Percentiles rank a stretch among this genome's conserved stretches.
Evolutionary conservation across 2,113 vertebrate species (phyloP).

Genomic region (Felis chaus): DNA sequence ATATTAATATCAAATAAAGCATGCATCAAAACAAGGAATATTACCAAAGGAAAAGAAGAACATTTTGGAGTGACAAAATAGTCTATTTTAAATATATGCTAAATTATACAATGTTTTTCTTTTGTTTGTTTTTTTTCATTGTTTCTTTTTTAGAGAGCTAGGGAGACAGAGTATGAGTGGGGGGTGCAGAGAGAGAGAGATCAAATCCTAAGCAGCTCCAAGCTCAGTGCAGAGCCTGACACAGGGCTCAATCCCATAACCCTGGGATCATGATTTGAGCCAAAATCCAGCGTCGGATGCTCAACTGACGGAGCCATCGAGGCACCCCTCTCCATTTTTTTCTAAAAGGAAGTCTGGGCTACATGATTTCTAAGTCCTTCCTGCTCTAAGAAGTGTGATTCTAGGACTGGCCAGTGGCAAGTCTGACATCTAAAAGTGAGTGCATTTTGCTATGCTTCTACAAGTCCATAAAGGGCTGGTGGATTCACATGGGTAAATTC

Average conservation of each 20-base stretch:
- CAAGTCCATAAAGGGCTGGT: constrained; percentile 62
- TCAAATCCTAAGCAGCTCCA: too few species aligned
- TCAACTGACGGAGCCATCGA: too few species aligned
- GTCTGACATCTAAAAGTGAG: constrained; percentile 50
- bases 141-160: too few species aligned
- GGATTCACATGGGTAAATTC: constrained; percentile 71
- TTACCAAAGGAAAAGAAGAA: not conserved
- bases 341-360: not conserved
- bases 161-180: too few species aligned
- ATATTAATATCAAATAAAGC: constrained; percentile 31
- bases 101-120: not conserved
- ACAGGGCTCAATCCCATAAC: too few species aligned
- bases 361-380: not conserved
- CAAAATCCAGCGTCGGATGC: too few species aligned
- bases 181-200: too few species aligned
- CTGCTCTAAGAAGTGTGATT: not conserved
- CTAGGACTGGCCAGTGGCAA: not conserved
- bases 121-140: too few species aligned
- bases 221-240: too few species aligned
- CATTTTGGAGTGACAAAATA: constrained; percentile 16
- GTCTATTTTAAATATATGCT: not conserved
- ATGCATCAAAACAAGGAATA: not conserved
- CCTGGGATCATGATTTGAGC: too few species aligned
- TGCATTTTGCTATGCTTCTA: constrained; percentile 49
- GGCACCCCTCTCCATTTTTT: not conserved